phyloP scores from a whole-genome alignment of 2,888 invertebrate genomes.

The Ochropleura plecta region DNA sequence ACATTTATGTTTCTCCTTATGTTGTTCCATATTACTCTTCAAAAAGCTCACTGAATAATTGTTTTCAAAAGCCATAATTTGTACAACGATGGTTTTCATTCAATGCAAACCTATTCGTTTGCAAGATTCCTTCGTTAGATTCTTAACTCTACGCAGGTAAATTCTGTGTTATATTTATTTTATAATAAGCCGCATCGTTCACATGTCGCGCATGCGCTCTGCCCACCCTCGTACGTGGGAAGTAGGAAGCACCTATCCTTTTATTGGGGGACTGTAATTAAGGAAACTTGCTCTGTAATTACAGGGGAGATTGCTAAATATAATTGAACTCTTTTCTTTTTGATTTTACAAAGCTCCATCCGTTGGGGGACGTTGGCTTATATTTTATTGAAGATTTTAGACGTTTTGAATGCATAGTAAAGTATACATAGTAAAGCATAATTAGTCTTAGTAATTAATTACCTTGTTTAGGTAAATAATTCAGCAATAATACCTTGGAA shows the following conservation, averaged over 20 bases:
- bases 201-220: slow-evolving; percentile 82
- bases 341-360: slow-evolving; percentile 78
- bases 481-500: background rate
- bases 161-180: slow-evolving; percentile 80
- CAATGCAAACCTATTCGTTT: background rate
- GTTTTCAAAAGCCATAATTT: background rate
- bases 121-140: background rate
- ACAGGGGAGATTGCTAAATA: slow-evolving; percentile 90
- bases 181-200: slow-evolving; percentile 87
- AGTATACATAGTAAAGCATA: background rate
- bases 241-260: slow-evolving; percentile 88
- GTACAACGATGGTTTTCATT: background rate
- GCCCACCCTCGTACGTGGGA: slow-evolving; percentile 84
- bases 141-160: slow-evolving; percentile 70
- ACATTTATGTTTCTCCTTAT: background rate
- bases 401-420: background rate
- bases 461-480: background rate
- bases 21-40: background rate
- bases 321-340: slow-evolving; percentile 87
- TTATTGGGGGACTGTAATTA: slow-evolving; percentile 88
- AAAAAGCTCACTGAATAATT: background rate
- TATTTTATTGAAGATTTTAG: slow-evolving; percentile 40
- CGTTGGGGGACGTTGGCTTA: slow-evolving; percentile 65
- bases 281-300: slow-evolving; percentile 88
- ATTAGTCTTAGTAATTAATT: background rate